A percentile compares a stretch with the other conserved stretches of the same genome.
These are phyloP conservation scores for Heliconius hermathena DNA, from an alignment of 1,140 invertebrate species.

Conservation along the genomic window DNA sequence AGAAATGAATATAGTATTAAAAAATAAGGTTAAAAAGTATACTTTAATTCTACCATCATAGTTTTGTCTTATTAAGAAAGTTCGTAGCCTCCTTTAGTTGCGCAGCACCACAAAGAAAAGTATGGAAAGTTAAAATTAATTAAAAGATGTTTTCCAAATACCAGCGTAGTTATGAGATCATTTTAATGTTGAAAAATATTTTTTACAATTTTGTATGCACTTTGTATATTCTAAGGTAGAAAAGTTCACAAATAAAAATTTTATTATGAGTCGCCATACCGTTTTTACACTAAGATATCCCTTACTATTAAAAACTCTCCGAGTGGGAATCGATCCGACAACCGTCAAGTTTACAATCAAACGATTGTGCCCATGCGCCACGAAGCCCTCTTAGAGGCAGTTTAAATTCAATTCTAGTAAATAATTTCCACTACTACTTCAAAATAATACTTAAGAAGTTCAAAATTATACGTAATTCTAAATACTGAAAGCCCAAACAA, in stretches of 20 bases:
- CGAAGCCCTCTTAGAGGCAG: too few relatives aligned
- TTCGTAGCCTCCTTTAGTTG: conserved; percentile 15
- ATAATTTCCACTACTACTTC: too few relatives aligned
- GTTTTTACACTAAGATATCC: neutral
- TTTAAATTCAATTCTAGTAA: too few relatives aligned
- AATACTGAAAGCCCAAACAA: too few relatives aligned
- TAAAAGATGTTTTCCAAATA: conserved; percentile 16
- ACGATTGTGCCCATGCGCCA: too few relatives aligned
- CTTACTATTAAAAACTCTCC: too few relatives aligned
- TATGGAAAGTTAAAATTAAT: conserved; percentile 18
- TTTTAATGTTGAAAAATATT: neutral
- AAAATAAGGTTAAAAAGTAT: conserved; percentile 3
- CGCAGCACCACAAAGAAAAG: conserved; percentile 11
- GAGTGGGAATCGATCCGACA: too few relatives aligned
- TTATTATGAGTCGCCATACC: neutral
- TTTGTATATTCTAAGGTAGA: too few relatives aligned
- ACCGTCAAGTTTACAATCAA: too few relatives aligned
- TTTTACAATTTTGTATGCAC: neutral
- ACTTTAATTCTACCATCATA: conserved; percentile 1
- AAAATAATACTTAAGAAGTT: too few relatives aligned
- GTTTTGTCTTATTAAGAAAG: conserved; percentile 19
- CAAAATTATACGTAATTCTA: too few relatives aligned
- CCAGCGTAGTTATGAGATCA: neutral
- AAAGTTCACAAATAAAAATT: neutral
- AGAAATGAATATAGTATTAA: neutral